Evolutionary conservation across 2,888 invertebrate species (phyloP).

Genomic region (Tenthredo mesomela): DNA sequence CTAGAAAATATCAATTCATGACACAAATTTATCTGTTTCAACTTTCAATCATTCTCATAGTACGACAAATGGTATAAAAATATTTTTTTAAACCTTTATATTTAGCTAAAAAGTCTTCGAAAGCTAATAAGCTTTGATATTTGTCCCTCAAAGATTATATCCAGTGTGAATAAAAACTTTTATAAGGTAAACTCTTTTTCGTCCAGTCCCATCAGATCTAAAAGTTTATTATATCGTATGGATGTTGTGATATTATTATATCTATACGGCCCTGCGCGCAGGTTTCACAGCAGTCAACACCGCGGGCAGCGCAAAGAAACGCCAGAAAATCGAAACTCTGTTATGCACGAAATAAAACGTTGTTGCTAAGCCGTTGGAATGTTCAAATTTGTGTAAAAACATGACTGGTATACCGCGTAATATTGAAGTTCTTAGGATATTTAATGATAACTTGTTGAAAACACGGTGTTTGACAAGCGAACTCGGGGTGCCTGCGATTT

Average conservation of each 20-base stretch:
- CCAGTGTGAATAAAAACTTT: background rate
- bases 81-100: background rate
- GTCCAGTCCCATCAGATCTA: background rate
- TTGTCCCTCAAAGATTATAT: background rate
- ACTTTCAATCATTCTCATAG: background rate
- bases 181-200: background rate
- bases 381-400: slow-evolving; percentile 21
- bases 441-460: slow-evolving; percentile 20
- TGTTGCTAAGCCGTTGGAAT: slow-evolving; percentile 48
- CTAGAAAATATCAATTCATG: background rate
- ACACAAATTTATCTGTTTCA: background rate
- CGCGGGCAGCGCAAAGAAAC: slow-evolving; percentile 50
- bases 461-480: slow-evolving; percentile 50
- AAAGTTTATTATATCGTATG: background rate
- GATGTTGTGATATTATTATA: background rate
- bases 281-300: slow-evolving; percentile 45
- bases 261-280: slow-evolving; percentile 30
- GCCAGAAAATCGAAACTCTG: slow-evolving; percentile 52
- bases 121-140: background rate
- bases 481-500: slow-evolving; percentile 32
- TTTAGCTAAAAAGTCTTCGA: background rate
- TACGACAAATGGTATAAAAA: background rate
- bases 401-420: background rate
- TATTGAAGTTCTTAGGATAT: slow-evolving; percentile 40
- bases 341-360: slow-evolving; percentile 39